Conservation (phyloP, 2,888 invertebrate species). For the Coenonympha arcania region DNA sequence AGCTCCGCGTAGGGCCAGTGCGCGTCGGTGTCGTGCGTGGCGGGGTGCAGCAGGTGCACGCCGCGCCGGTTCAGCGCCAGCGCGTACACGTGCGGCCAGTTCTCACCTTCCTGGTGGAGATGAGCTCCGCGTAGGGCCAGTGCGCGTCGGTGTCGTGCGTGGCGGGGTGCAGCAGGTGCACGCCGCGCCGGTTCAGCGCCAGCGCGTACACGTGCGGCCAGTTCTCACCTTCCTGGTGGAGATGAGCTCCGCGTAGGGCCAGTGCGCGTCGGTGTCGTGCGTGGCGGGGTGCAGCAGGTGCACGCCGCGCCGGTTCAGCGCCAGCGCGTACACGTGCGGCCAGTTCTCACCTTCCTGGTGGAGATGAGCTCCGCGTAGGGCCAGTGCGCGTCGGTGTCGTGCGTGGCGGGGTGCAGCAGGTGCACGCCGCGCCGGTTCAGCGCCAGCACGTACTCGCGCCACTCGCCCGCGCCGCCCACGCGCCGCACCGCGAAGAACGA, state of each 20-base stretch:
- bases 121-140: too few relatives aligned
- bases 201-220: neutral
- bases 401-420: constrained; percentile 92
- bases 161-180: too few relatives aligned
- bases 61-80: too few relatives aligned
- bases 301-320: too few relatives aligned
- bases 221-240: neutral
- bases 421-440: constrained; percentile 94
- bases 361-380: constrained; percentile 97
- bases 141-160: too few relatives aligned
- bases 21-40: too few relatives aligned
- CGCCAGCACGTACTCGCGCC: constrained; percentile 92
- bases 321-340: neutral
- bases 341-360: constrained; percentile 83
- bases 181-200: too few relatives aligned
- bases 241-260: neutral
- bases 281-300: too few relatives aligned
- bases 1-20: too few relatives aligned
- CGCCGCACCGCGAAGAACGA: constrained; percentile 97
- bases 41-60: too few relatives aligned
- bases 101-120: too few relatives aligned
- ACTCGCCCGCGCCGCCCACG: constrained; percentile 80
- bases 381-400: constrained; percentile 94
- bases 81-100: too few relatives aligned
- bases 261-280: constrained; percentile 1